Conservation (phyloP, 1,140 invertebrate species). For the Heliconius hermathena region DNA sequence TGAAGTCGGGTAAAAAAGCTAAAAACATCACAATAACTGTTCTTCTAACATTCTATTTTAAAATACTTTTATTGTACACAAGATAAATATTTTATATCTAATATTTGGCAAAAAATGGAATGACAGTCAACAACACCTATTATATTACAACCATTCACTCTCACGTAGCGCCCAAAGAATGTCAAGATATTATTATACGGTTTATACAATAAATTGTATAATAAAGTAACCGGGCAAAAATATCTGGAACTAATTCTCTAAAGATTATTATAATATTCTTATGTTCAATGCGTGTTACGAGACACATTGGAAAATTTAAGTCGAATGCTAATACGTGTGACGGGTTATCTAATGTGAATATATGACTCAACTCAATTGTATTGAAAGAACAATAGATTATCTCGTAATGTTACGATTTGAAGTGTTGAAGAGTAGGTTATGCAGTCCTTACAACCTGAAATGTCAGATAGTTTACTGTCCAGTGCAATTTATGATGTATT, state of each 20-base stretch:
- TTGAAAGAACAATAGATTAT: slow-evolving; percentile 63
- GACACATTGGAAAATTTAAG: slow-evolving; percentile 36
- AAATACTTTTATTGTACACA: too few relatives aligned
- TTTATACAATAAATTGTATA: slow-evolving; percentile 19
- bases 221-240: background rate
- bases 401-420: slow-evolving; percentile 52
- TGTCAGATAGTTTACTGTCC: background rate
- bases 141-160: slow-evolving; percentile 30
- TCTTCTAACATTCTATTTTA: too few relatives aligned
- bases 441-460: slow-evolving; percentile 1
- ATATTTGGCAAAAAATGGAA: background rate
- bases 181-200: slow-evolving; percentile 14
- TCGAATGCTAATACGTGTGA: slow-evolving; percentile 50
- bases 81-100: background rate
- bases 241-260: slow-evolving; percentile 12
- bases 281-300: background rate
- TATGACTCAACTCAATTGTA: slow-evolving; percentile 63
- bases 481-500: background rate
- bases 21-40: too few relatives aligned
- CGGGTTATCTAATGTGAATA: slow-evolving; percentile 56
- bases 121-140: slow-evolving; percentile 9
- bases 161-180: slow-evolving; percentile 22
- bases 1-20: too few relatives aligned
- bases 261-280: slow-evolving; percentile 2
- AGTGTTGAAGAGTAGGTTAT: slow-evolving; percentile 36